phyloP scores from a whole-genome alignment of 2,797 vertebrate genomes.

The Mormyrus hasselquistii region DNA sequence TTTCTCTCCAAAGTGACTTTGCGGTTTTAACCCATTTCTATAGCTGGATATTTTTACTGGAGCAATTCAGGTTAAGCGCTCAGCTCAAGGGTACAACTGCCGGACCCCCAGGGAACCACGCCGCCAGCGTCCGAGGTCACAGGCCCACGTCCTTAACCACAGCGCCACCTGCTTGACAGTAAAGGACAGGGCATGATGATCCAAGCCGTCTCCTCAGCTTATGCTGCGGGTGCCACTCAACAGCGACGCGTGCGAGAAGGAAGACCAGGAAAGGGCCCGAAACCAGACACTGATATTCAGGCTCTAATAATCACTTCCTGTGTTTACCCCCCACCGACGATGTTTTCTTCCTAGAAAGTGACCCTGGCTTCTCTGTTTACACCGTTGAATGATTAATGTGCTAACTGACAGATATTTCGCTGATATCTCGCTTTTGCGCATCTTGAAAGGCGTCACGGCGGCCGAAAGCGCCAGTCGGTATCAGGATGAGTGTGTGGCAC shows the following conservation, averaged over 20 bases:
- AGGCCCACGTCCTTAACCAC: not conserved
- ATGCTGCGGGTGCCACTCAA: not conserved
- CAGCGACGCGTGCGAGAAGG: not conserved
- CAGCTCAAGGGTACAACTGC: not conserved
- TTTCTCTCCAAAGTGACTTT: conserved; percentile 6
- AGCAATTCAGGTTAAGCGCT: not conserved
- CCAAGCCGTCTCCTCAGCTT: not conserved
- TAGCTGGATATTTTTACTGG: not conserved
- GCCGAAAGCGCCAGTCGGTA: not conserved
- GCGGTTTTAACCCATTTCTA: not conserved
- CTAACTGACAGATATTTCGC: not conserved
- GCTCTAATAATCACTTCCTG: not conserved
- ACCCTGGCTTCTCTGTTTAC: conserved; percentile 15
- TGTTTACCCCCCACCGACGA: not conserved
- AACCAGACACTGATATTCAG: not conserved
- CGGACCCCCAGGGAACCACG: not conserved
- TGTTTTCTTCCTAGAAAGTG: conserved; percentile 3
- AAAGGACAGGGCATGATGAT: not conserved
- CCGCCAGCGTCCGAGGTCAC: not conserved
- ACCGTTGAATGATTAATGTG: conserved; percentile 12
- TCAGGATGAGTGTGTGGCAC: not conserved
- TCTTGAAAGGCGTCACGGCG: not conserved
- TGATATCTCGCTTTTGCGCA: conserved; percentile 12
- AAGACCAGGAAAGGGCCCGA: not conserved
- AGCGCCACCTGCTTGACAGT: not conserved